Evolutionary conservation across 1,140 invertebrate species (phyloP), one percentile per base, ranked within the genome.

Genomic region (Drosophila carrolli): DNA sequence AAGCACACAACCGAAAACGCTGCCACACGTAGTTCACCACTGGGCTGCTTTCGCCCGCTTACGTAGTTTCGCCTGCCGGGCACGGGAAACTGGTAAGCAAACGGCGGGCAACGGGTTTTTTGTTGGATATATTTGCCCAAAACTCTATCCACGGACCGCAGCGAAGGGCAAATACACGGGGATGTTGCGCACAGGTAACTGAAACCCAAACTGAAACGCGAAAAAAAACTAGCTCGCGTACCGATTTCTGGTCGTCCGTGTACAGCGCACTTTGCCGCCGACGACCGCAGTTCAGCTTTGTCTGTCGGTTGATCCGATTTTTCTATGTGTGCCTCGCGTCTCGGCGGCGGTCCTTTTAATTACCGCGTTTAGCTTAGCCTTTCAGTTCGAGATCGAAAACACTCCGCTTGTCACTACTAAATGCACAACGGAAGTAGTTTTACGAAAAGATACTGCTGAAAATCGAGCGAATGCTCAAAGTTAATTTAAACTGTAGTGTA

Each of bases 401-500:
- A 41, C 55, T 44, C 27, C 1, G 23, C 37, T 55, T 53, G 37
- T 13, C 27, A n/a, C 35, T 46, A 56, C 63, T 46, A n/a, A 54
- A 50, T 27, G 29, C 32, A 14, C 46, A 13, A n/a, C 16, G 16
- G 4, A 4, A n/a, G 6, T 9, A 43, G 9, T 75, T 75, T 54
- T 23, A 32, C n/a, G 16, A 9, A 56, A 43, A 16, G 14, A 32
- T 37, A 9, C 1, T 10, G 32, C 32, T 19, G 29, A 77, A 76
- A 77, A 44, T 47, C 50, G 8, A 40, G 27, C 41, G 41, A 75
- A 75, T 59, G 72, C 59, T 29, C 71, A 63, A 88, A 88, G 78
- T 88, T 88, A 85, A 85, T 85, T 86, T 83, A 83, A 88, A 88
- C 83, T 88, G 78, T 70, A 82, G 81, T 84, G 77, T 74, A 65